phyloP scores from a whole-genome alignment of 1,140 invertebrate species.

The Cydia splendana region DNA sequence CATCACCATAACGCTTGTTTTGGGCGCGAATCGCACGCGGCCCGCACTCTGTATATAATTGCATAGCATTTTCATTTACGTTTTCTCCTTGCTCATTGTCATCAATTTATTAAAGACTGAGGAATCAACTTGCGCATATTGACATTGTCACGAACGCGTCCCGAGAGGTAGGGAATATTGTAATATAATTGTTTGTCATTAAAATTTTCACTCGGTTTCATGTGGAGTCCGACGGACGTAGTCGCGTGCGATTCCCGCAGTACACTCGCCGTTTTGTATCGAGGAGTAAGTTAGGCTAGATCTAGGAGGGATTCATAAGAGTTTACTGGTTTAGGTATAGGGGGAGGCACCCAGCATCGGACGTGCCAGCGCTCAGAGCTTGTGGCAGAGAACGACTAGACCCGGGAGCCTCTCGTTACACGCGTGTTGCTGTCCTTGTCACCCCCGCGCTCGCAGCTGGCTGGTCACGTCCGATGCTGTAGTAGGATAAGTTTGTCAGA shows the following conservation, averaged over 20 bases:
- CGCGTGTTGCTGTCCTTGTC: neutral
- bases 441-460: neutral
- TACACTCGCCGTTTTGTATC: constrained; percentile 40
- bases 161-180: constrained; percentile 60
- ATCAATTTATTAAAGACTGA: constrained; percentile 80
- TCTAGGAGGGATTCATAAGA: constrained; percentile 10
- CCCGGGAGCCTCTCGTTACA: neutral
- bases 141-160: constrained; percentile 75
- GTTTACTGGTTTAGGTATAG: constrained; percentile 1
- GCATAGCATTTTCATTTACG: constrained; percentile 76
- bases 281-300: constrained; percentile 9
- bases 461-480: neutral
- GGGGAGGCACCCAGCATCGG: constrained; percentile 6
- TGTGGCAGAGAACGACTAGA: neutral
- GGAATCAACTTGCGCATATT: constrained; percentile 77
- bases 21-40: constrained; percentile 51
- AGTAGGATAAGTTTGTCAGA: constrained; percentile 9
- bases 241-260: constrained; percentile 49
- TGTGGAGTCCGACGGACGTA: constrained; percentile 43
- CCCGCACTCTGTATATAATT: constrained; percentile 68
- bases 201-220: constrained; percentile 60
- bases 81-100: constrained; percentile 78
- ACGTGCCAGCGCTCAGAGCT: neutral
- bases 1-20: constrained; percentile 49
- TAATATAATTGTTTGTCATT: constrained; percentile 63